Base-by-base conservation (phyloP, 2,113 vertebrate species). In the Agapornis roseicollis region DNA sequence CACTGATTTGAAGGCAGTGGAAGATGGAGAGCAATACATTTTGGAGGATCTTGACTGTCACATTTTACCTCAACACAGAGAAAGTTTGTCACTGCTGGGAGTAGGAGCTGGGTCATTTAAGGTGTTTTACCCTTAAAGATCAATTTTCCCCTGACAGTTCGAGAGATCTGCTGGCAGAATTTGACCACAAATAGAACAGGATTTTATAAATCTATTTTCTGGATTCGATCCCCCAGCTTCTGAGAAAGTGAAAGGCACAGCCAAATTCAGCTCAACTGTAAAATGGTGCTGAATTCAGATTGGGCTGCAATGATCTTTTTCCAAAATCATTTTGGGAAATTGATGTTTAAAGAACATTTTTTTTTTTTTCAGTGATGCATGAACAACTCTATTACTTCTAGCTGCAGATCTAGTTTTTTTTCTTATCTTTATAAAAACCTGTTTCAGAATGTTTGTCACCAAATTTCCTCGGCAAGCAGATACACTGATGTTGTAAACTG, bases 131-230 rank as follows among this genome's bases (percentile, higher is more conserved):
- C 17, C 31, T 63, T 19, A 55, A 55, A 55, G 58, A 83, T 46
- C n/a, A 35, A 7, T 70, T 91, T 88, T 47, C 13, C 19, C 20
- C 6, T 22, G 23, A n/a, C 25, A 58, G 10, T 41, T 42, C 25
- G 25, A n/a, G 53, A 66, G 50, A 85, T 85, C 47, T 1, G 0
- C 11, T 83, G 37, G 22, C 47, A 47, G 60, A 82, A 93, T 82
- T 70, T 87, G 37, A 80, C 66, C 7, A 2, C 46, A 96, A 85
- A 74, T 66, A 94, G 37, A 93, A 93, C 35, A 80, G 56, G 37
- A 76, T 77, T 90, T 85, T 84, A 39, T 74, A 91, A 92, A 91
- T 63, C 25, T 60, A 10, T 65, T 89, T 94, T 84, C 65, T 92
- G 86, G 89, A 93, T 85, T 88, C 35, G 18, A 2, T 76, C 27